phyloP scores from a whole-genome alignment of 37 sponge, comb jelly and placozoan species.

The Halichondria panicea region DNA sequence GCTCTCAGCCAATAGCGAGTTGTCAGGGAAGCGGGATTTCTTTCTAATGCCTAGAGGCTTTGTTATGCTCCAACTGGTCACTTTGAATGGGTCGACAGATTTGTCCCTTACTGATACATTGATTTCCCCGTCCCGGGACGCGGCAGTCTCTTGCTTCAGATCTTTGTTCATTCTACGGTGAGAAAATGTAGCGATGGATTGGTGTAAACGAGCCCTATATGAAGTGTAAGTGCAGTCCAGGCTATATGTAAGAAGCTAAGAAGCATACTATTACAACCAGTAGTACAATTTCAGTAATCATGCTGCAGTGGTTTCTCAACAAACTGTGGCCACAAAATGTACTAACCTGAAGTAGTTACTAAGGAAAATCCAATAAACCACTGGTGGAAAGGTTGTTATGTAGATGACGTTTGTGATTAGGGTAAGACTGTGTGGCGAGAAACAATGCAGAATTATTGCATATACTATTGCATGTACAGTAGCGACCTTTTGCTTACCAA shows the following conservation, averaged over 20 bases:
- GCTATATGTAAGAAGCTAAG: no score
- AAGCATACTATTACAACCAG: no score
- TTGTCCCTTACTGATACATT: not conserved
- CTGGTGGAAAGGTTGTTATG: conserved; percentile 64
- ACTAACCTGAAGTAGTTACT: conserved; percentile 70
- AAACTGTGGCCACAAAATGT: not conserved
- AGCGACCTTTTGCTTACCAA: conserved; percentile 31
- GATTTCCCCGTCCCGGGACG: not conserved
- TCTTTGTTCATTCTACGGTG: conserved; percentile 22
- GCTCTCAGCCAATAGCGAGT: conserved; percentile 6
- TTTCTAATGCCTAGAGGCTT: conserved; percentile 1
- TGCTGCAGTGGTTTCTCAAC: no score
- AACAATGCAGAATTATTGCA: not conserved
- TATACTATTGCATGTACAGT: not conserved
- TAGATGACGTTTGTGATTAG: conserved; percentile 51
- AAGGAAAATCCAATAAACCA: conserved; percentile 83
- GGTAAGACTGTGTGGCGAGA: conserved; percentile 32
- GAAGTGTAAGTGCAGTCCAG: no score
- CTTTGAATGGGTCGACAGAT: no score
- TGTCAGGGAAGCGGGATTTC: not conserved
- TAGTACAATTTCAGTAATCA: no score
- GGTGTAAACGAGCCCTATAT: no score
- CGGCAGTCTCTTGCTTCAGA: conserved; percentile 14
- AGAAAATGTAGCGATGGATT: not conserved
- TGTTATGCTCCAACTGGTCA: not conserved